These are phyloP conservation scores for Heliconius sara DNA, from an alignment of 2,888 invertebrate species.

Conservation along the genomic window DNA sequence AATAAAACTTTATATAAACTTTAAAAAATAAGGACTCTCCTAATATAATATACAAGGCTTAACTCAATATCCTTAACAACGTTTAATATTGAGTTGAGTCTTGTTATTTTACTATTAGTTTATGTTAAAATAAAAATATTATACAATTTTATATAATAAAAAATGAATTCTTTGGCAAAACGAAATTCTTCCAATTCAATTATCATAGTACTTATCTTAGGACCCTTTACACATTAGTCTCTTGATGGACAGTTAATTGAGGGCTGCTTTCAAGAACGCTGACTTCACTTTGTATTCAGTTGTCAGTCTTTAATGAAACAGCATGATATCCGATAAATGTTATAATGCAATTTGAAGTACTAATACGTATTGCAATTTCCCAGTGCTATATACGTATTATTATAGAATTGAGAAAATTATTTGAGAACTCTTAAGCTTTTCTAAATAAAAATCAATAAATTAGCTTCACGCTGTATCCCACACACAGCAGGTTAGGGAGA, in stretches of 20 bases:
- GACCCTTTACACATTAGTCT: slow-evolving; percentile 5
- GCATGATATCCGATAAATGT: slow-evolving; percentile 22
- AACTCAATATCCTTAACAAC: no score
- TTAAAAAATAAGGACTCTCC: background rate
- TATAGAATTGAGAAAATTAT: background rate
- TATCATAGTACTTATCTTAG: slow-evolving; percentile 1
- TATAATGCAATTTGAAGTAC: slow-evolving; percentile 15
- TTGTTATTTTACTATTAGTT: background rate
- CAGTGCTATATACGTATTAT: no score
- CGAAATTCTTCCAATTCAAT: background rate
- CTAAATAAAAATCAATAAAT: no score
- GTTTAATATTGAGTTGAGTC: no score
- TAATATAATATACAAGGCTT: no score
- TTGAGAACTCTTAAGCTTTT: background rate
- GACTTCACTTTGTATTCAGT: slow-evolving; percentile 29
- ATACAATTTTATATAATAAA: background rate
- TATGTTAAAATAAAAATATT: background rate
- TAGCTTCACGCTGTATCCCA: no score
- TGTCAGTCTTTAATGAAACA: slow-evolving; percentile 24
- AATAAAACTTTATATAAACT: background rate
- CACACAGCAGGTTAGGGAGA: no score
- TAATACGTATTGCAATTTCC: slow-evolving; percentile 22
- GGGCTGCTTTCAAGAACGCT: slow-evolving; percentile 26
- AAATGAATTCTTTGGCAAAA: background rate
- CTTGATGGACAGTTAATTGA: slow-evolving; percentile 27